Conservation (phyloP, 2,113 vertebrate species). For the Edolisoma coerulescens region DNA sequence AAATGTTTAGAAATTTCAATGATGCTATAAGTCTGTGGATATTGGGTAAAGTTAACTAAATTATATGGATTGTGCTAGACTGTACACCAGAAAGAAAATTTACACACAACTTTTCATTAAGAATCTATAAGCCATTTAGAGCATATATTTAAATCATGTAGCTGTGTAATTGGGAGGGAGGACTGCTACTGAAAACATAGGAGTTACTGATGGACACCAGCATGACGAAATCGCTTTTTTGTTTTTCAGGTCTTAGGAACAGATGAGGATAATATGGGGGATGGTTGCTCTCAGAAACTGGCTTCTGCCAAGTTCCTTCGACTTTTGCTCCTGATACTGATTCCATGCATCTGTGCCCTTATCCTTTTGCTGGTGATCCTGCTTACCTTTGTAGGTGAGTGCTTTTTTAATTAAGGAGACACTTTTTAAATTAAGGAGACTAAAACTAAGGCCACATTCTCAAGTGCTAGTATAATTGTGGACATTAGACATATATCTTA, state of each 20-base stretch:
- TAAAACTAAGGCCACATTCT: not conserved
- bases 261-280: slow-evolving; percentile 73
- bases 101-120: not conserved
- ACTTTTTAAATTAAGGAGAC: not conserved
- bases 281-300: slow-evolving; percentile 77
- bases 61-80: not conserved
- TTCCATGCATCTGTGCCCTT: slow-evolving; percentile 81
- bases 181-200: not conserved
- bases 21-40: not conserved
- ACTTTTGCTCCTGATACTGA: slow-evolving; percentile 76
- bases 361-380: slow-evolving; percentile 77
- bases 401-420: not conserved
- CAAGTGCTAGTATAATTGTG: not conserved
- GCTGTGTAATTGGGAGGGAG: not conserved
- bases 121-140: not conserved
- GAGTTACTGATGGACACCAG: not conserved
- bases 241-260: slow-evolving; percentile 70
- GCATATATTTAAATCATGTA: not conserved
- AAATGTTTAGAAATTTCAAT: not conserved
- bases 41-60: not conserved
- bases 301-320: slow-evolving; percentile 73
- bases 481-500: not conserved
- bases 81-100: not conserved
- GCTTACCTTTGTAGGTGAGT: slow-evolving; percentile 80
- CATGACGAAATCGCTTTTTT: not conserved